Evolutionary conservation across 1,140 invertebrate genomes (phyloP).

Genomic region (Pseudomyrmex concolor): DNA sequence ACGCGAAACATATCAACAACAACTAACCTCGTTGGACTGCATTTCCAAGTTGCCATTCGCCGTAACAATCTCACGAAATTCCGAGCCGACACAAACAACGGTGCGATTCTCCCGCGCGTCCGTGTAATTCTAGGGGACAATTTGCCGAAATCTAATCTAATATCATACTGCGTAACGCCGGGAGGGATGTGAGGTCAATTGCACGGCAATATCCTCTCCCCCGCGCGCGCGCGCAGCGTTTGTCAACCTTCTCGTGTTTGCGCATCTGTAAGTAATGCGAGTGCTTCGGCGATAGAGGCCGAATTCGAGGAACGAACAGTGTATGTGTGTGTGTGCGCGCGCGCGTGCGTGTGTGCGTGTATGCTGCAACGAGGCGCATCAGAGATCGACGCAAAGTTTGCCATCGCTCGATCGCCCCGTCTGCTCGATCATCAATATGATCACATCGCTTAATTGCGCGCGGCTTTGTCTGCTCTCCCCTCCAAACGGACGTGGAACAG

Average conservation of each 20-base stretch:
- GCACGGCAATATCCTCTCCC: conserved; percentile 67
- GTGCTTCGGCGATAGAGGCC: conserved; percentile 1
- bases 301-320: neutral
- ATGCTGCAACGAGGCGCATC: conserved; percentile 26
- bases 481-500: conserved; percentile 17
- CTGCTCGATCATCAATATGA: conserved; percentile 62
- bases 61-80: conserved; percentile 45
- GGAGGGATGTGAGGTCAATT: conserved; percentile 63
- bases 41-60: conserved; percentile 34
- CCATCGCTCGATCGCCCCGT: conserved; percentile 53
- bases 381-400: conserved; percentile 63
- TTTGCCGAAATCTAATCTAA: conserved; percentile 69
- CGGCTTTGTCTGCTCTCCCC: conserved; percentile 40
- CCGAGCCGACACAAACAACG: conserved; percentile 34
- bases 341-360: neutral
- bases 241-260: conserved; percentile 74
- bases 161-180: conserved; percentile 60
- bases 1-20: conserved; percentile 34
- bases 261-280: conserved; percentile 71
- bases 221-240: conserved; percentile 58
- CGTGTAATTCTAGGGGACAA: conserved; percentile 64
- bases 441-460: conserved; percentile 39
- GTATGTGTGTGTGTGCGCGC: no score
- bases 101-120: conserved; percentile 15
- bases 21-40: conserved; percentile 11